Percentiles rank a stretch among this genome's conserved stretches.
Evolutionary conservation across 2,797 vertebrate genomes (phyloP).

Genomic region (Chelonia mydas): DNA sequence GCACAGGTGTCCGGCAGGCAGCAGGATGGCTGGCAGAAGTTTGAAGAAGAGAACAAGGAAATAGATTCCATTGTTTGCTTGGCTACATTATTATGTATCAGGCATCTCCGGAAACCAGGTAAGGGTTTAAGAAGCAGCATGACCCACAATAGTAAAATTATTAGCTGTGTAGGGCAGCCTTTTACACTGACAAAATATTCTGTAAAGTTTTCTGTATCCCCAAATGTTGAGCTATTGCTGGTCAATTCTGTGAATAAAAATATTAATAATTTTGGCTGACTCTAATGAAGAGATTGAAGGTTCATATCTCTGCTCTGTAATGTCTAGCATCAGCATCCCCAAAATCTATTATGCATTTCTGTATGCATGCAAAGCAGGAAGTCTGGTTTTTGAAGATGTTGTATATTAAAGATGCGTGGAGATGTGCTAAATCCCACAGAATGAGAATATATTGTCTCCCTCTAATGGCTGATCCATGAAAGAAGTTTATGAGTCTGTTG

Average conservation of each 20-base stretch:
- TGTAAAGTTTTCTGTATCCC: neutral
- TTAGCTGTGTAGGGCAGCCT: neutral
- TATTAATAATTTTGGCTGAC: neutral
- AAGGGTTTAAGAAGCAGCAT: neutral
- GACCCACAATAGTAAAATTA: neutral
- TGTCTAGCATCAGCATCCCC: neutral
- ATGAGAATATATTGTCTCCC: neutral
- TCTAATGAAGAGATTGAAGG: neutral
- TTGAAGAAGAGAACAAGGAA: neutral
- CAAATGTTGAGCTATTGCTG: neutral
- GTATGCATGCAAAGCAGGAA: neutral
- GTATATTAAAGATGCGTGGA: neutral
- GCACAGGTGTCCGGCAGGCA: neutral
- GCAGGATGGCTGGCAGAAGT: neutral
- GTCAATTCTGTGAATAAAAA: neutral
- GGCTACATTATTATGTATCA: neutral
- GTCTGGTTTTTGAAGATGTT: neutral
- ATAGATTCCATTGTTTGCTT: too few relatives aligned
- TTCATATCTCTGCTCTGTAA: neutral
- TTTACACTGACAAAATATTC: neutral
- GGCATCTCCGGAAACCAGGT: neutral
- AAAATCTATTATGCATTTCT: neutral
- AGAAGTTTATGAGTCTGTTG: neutral
- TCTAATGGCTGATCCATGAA: neutral
- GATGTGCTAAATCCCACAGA: neutral